Percentiles rank a stretch among this genome's conserved stretches.
Evolutionary conservation across 2,888 invertebrate genomes (phyloP).

Genomic region (Sarcophaga caerulescens): DNA sequence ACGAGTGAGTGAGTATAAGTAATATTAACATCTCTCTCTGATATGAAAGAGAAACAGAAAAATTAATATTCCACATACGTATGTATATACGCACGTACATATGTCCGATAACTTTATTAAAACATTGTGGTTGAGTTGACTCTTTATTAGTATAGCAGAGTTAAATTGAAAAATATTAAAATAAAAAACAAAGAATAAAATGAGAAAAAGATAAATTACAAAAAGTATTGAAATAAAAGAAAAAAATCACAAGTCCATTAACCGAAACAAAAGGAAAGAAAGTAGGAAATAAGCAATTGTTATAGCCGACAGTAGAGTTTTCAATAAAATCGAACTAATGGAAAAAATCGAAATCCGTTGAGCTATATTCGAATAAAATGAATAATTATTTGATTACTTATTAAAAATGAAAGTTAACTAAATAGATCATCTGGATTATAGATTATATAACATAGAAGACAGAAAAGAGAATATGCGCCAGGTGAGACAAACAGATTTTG

Average conservation of each 20-base stretch:
- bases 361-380: too few species aligned
- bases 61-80: constrained; percentile 39
- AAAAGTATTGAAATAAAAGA: background rate
- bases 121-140: constrained; percentile 23
- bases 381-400: too few species aligned
- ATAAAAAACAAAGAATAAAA: background rate
- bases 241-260: constrained; percentile 12
- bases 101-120: constrained; percentile 20
- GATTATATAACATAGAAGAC: too few species aligned
- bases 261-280: constrained; percentile 31
- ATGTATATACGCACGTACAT: background rate
- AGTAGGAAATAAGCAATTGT: constrained; percentile 15
- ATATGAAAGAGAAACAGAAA: background rate
- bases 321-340: too few species aligned
- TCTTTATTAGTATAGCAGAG: constrained; percentile 16
- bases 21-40: background rate
- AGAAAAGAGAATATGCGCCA: too few species aligned
- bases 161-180: constrained; percentile 14
- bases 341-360: too few species aligned
- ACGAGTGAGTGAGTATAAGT: background rate
- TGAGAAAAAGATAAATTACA: constrained; percentile 5
- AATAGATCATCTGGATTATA: too few species aligned
- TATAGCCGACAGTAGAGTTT: too few species aligned
- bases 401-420: too few species aligned
- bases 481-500: too few species aligned